Evolutionary conservation across 2,113 vertebrate genomes (phyloP), one percentile per base, ranked within the genome.

Genomic region (Ochotona curzoniae): DNA sequence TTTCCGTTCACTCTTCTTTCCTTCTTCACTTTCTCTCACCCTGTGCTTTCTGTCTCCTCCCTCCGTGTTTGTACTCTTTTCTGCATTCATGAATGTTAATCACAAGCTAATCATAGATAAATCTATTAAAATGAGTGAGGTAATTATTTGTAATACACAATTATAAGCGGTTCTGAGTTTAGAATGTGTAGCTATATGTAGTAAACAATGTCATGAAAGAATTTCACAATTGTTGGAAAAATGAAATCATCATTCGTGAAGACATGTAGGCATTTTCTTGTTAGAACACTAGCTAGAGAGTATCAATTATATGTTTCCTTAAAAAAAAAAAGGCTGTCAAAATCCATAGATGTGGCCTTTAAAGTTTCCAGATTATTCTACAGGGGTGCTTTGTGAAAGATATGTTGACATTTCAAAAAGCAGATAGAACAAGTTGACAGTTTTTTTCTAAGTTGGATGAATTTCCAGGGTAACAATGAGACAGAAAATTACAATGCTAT

Each of bases 371-470:
- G 26, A 73, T 87, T 91, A 91, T 87, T 83, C 70, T 83, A 85
- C 12, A 32, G 67, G 47, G 54, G 11, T 4, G 15, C 83, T 95
- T 76, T 91, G 13, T 93, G 64, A 83, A 71, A 80, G 25, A 7
- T 83, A 57, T 81, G 14, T 38, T 95, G 91, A 81, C 75, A 97
- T 96, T 96, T 96, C 13, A 26, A 91, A 95, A 91, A 89, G 83
- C 32, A 87, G 12, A 80, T 83, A 61, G 32, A 86, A 44, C 26
- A 71, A 67, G 38, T 14, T 95, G 90, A 96, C 83, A 93, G 57
- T 94, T 82, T 89, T 73, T 91, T 78, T 69, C 75, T 67, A 86
- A 85, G 90, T 38, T 93, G 85, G 71, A 63, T 95, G 28, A 84
- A 87, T 87, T 94, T 96, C 93, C 28, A 74, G 84, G 30, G 89